These are phyloP conservation scores for Trididemnum miniatum DNA, from an alignment of 23 tunicate species.

Conservation along the genomic window DNA sequence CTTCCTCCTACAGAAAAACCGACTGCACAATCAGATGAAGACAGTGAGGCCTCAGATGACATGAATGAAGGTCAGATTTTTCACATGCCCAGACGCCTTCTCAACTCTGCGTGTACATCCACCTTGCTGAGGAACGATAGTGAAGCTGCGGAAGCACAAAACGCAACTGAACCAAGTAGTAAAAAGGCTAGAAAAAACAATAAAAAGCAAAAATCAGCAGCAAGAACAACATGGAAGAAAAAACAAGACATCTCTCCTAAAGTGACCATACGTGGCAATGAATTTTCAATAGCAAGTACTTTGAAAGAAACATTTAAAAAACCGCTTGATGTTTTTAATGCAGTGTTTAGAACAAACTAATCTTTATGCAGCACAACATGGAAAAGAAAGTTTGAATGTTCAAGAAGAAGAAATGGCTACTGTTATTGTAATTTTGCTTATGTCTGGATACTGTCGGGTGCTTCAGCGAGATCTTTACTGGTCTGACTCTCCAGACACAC, in stretches of 20 bases:
- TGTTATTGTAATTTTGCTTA: not conserved
- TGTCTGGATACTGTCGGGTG: slow-evolving; percentile 13
- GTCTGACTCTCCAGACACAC: slow-evolving; percentile 14
- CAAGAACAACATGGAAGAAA: too few species aligned
- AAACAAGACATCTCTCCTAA: too few species aligned
- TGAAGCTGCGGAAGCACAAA: too few species aligned
- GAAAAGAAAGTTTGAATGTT: not conserved
- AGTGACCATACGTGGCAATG: too few species aligned
- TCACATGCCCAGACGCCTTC: not conserved
- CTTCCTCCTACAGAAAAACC: not conserved
- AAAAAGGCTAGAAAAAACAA: too few species aligned
- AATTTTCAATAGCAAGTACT: too few species aligned
- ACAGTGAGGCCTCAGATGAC: slow-evolving; percentile 23
- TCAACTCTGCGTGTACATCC: not conserved
- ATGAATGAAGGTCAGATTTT: not conserved
- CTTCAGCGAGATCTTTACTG: slow-evolving; percentile 10
- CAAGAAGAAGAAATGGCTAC: not conserved
- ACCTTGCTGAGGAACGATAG: too few species aligned
- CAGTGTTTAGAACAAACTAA: slow-evolving; percentile 2
- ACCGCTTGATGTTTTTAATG: not conserved
- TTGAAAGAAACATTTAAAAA: not conserved
- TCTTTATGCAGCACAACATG: slow-evolving; percentile 3
- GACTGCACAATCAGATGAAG: slow-evolving; percentile 4
- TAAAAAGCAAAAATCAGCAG: too few species aligned
- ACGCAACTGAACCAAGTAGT: too few species aligned